These are phyloP conservation scores for Hippocampus barbouri DNA, from an alignment of 2,113 vertebrate species.

Conservation along the genomic window DNA sequence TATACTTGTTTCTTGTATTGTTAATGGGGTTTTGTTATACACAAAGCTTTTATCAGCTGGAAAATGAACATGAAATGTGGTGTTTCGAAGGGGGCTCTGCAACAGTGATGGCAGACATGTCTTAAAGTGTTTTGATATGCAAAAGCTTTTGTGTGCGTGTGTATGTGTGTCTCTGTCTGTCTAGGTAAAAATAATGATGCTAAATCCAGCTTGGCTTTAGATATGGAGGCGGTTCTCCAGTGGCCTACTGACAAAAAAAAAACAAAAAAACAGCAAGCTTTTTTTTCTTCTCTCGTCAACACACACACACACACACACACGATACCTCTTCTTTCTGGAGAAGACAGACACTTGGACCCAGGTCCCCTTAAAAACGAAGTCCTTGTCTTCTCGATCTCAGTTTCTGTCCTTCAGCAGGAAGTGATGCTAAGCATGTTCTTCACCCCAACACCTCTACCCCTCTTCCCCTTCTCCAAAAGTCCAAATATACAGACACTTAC, in stretches of 20 bases:
- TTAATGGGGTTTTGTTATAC: constrained; percentile 12
- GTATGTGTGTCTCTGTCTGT: constrained; percentile 4
- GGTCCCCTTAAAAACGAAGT: constrained; percentile 27
- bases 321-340: constrained; percentile 17
- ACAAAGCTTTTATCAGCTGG: constrained; percentile 6
- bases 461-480: not conserved
- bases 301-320: not conserved
- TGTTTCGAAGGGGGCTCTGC: constrained; percentile 2
- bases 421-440: constrained; percentile 7
- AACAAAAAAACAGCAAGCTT: not conserved
- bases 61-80: constrained; percentile 11
- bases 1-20: constrained; percentile 12
- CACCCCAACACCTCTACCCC: not conserved
- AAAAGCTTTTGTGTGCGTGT: constrained; percentile 7
- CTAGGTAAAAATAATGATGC: constrained; percentile 24
- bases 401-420: constrained; percentile 28
- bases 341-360: constrained; percentile 19
- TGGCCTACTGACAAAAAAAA: constrained; percentile 19
- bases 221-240: constrained; percentile 18
- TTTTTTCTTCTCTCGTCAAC: constrained; percentile 13
- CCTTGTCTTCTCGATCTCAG: constrained; percentile 14
- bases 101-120: constrained; percentile 5
- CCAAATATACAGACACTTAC: constrained; percentile 4
- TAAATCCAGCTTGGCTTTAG: constrained; percentile 25
- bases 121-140: constrained; percentile 9